These are phyloP conservation scores for Rhyacophila brunnea DNA, from an alignment of 1,140 invertebrate genomes.

Conservation along the genomic window DNA sequence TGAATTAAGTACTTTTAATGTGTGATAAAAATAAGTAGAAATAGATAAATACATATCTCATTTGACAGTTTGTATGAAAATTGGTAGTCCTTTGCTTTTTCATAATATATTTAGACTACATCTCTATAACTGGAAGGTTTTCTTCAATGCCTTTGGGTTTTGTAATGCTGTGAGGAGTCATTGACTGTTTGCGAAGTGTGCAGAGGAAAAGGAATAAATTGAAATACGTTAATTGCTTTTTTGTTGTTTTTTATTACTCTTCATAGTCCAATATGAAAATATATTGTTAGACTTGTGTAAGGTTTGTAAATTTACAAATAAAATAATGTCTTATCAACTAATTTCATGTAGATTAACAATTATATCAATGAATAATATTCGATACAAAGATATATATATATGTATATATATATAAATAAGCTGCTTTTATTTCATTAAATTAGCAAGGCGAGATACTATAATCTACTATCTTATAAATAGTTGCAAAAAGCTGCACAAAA, in stretches of 20 bases:
- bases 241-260: neutral
- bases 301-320: conserved; percentile 24
- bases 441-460: conserved; percentile 14
- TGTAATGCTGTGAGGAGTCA: no score
- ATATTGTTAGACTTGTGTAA: conserved; percentile 12
- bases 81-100: no score
- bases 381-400: neutral
- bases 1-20: no score
- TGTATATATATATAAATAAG: no score
- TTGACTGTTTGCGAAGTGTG: no score
- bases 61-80: no score
- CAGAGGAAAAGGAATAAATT: no score
- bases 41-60: no score
- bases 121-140: no score
- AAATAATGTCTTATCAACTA: conserved; percentile 25
- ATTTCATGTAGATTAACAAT: conserved; percentile 5
- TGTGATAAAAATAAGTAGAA: no score
- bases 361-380: neutral
- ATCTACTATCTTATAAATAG: conserved; percentile 12
- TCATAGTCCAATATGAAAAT: conserved; percentile 9
- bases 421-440: conserved; percentile 5
- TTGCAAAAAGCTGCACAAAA: neutral
- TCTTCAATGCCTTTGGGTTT: no score
- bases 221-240: neutral
- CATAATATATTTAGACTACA: no score